Evolutionary conservation across 2,888 invertebrate genomes (phyloP), one percentile per base, ranked within the genome.

Genomic region (Drosophila percnosoma): DNA sequence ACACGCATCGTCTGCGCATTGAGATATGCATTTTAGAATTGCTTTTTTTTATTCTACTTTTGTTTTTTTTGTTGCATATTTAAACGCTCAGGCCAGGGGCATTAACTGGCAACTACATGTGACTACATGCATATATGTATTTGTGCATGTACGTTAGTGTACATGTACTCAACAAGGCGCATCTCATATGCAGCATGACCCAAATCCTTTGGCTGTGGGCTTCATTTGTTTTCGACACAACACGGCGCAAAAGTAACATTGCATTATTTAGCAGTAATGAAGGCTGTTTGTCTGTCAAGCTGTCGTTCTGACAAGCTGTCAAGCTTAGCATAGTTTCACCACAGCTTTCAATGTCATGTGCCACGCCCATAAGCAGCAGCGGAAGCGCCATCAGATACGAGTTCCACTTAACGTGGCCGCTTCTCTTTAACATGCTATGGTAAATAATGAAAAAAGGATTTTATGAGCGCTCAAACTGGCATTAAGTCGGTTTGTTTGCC

Each of bases 261-360:
- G 86, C 83, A 86, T 86, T 83, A 87, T 86, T 88, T 74, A 88
- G 78, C 60, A 57, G 73, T 82, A 86, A 83, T 87, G 89, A 87
- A 82, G 84, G 74, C 89, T 82, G 84, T 82, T 84, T 63, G 71
- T 68, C 57, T 15, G 55, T 60, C 53, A 18, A n/a, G 15, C 48
- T 38, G 71, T 57, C 62, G 42, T 42, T 63, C 59, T 53, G 65
- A 60, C 76, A 69, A 71, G 75, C 85, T 80, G 73, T 71, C 83
- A 82, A 52, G 88, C 87, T 86, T 88, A 86, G 77, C 87, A 88
- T 78, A 88, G 84, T 88, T 85, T 75, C 65, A 36, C 60, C 29
- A 29, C 58, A 38, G 75, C 70, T 75, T 84, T 88, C 85, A 86
- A 86, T 86, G 85, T 86, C 85, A 89, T 89, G 89, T 81, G 79